A percentile compares a stretch with the other conserved stretches of the same genome.
phyloP scores from a whole-genome alignment of 1,140 invertebrate species.

The Rhynchophorus ferrugineus region DNA sequence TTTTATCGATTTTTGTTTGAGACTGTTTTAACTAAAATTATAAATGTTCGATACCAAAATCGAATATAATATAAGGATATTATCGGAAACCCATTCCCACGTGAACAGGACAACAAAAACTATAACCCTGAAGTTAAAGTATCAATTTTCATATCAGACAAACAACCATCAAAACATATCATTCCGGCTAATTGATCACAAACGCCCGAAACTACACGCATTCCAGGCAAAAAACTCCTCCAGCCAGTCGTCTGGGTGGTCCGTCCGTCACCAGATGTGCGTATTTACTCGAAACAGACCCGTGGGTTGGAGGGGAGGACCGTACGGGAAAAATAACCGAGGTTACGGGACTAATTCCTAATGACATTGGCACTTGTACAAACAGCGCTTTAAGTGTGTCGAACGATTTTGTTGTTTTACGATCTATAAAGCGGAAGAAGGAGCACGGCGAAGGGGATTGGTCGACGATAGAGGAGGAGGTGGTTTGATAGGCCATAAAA shows the following conservation, averaged over 20 bases:
- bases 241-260: neutral
- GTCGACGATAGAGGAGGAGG: neutral
- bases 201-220: neutral
- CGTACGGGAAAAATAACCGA: slow-evolving; percentile 15
- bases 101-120: no score
- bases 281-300: slow-evolving; percentile 15
- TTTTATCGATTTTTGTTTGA: no score
- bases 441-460: neutral
- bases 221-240: neutral
- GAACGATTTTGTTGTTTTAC: slow-evolving; percentile 20
- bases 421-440: slow-evolving; percentile 7
- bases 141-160: no score
- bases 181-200: neutral
- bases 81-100: no score
- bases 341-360: slow-evolving; percentile 16
- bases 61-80: no score
- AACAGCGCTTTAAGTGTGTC: slow-evolving; percentile 18
- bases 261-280: slow-evolving; percentile 9
- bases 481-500: slow-evolving; percentile 10
- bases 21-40: no score
- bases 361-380: slow-evolving; percentile 24
- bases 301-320: slow-evolving; percentile 4
- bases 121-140: no score
- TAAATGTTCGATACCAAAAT: no score
- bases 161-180: neutral